Conservation (phyloP, 2,888 invertebrate species). For the Rhagium mordax region DNA sequence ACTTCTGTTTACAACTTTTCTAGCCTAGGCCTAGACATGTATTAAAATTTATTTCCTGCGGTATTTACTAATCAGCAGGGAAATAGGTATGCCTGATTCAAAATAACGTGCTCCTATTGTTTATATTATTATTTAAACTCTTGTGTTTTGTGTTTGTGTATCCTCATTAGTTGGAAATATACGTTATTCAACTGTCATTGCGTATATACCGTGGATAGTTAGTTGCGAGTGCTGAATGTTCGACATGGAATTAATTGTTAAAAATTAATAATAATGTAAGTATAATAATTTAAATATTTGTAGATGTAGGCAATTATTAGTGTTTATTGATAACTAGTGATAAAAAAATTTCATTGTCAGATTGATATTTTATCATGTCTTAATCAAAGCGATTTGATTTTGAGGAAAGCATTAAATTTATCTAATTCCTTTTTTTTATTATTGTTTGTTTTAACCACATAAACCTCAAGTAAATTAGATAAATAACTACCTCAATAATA, state of each 20-base stretch:
- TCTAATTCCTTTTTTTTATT: neutral
- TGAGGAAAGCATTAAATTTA: neutral
- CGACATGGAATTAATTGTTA: neutral
- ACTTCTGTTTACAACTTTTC: slow-evolving; percentile 30
- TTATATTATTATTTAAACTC: slow-evolving; percentile 31
- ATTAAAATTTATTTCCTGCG: slow-evolving; percentile 6
- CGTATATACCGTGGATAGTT: neutral
- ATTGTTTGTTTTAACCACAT: neutral
- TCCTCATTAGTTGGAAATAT: slow-evolving; percentile 1
- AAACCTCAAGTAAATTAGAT: neutral
- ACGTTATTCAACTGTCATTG: slow-evolving; percentile 30
- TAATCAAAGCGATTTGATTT: neutral
- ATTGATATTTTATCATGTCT: neutral
- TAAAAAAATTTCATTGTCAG: neutral
- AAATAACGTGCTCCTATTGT: slow-evolving; percentile 6
- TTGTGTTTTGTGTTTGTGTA: neutral
- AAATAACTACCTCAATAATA: neutral
- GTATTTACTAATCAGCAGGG: slow-evolving; percentile 5
- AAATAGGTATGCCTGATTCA: neutral
- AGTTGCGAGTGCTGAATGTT: neutral
- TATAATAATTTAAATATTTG: neutral
- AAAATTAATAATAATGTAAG: neutral
- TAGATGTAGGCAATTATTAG: neutral
- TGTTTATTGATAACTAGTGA: neutral
- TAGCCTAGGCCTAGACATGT: slow-evolving; percentile 24